phyloP scores from a whole-genome alignment of 2,113 vertebrate genomes.

The Drymodes brunneopygia region DNA sequence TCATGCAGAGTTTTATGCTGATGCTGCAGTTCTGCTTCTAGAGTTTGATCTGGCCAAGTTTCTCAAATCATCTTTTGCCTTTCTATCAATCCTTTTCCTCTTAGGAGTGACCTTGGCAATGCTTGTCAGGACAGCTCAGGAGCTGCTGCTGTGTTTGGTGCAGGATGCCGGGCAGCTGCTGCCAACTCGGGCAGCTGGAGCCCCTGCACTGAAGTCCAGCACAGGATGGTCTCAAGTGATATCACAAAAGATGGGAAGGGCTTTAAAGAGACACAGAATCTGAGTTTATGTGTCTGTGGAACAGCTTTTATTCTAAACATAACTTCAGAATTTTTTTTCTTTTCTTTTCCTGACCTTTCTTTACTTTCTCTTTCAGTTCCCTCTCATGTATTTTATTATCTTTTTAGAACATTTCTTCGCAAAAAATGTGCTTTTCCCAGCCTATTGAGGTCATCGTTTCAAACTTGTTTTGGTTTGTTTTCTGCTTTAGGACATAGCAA shows the following conservation, averaged over 20 bases:
- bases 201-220: accelerated
- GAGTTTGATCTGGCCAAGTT: background rate
- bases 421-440: background rate
- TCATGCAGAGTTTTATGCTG: background rate
- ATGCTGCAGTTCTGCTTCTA: background rate
- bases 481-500: background rate
- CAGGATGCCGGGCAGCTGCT: accelerated
- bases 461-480: background rate
- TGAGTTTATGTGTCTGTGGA: background rate
- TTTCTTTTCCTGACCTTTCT: background rate
- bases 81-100: background rate
- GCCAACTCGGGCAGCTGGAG: accelerated
- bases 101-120: background rate
- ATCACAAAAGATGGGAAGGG: background rate
- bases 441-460: background rate
- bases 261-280: background rate
- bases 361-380: background rate
- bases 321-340: background rate
- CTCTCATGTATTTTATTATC: background rate
- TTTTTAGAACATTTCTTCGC: background rate
- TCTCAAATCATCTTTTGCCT: background rate
- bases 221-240: accelerated
- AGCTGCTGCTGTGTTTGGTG: accelerated
- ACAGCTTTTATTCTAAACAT: background rate
- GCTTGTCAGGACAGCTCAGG: background rate